Evolutionary conservation across 2,888 invertebrate species (phyloP).

Genomic region (Tetrapedia diversipes): DNA sequence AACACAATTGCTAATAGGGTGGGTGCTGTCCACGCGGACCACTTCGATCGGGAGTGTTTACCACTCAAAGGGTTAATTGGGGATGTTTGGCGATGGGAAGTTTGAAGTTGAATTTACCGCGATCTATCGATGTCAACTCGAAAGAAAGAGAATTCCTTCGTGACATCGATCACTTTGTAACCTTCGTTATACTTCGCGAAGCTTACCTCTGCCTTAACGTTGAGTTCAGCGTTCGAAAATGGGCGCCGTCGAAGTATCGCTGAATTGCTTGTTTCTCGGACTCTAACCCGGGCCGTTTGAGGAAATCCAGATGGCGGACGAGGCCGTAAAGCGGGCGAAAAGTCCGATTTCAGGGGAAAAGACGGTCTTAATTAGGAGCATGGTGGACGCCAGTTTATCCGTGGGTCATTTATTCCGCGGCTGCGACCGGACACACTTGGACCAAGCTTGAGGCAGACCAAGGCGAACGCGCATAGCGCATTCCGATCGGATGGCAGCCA

Average conservation of each 20-base stretch:
- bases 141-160: no score
- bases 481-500: constrained; percentile 78
- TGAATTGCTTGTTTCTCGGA: constrained; percentile 5
- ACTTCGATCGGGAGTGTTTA: no score
- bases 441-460: constrained; percentile 70
- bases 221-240: background rate
- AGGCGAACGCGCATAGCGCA: constrained; percentile 74
- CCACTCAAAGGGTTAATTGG: no score
- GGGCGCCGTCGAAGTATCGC: background rate
- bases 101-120: no score
- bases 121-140: no score
- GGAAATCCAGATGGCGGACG: constrained; percentile 15
- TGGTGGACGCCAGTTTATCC: constrained; percentile 77
- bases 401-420: constrained; percentile 79
- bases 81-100: no score
- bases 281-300: background rate
- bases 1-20: no score
- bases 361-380: constrained; percentile 76
- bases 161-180: no score
- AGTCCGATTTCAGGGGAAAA: constrained; percentile 75
- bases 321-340: constrained; percentile 24
- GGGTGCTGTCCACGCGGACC: no score
- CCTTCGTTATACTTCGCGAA: no score
- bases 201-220: no score
- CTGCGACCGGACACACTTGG: constrained; percentile 75